A percentile compares a stretch with the other conserved stretches of the same genome.
Evolutionary conservation across 2,797 vertebrate species (phyloP).

Genomic region (Melanotaenia trifasciata): DNA sequence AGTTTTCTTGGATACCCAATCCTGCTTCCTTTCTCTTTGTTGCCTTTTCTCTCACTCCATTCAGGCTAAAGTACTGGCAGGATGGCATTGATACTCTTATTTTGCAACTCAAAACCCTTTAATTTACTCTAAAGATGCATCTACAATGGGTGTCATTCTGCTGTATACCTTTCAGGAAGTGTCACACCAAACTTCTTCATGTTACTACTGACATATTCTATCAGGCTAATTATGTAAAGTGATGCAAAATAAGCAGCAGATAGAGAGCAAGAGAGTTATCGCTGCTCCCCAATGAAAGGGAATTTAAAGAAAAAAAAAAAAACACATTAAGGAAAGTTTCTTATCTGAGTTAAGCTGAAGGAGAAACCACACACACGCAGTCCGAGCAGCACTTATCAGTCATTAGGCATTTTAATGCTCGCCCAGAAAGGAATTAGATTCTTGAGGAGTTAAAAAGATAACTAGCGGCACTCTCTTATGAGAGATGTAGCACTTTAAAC

Average conservation of each 20-base stretch:
- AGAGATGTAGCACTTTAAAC: constrained; percentile 45
- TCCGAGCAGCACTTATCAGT: constrained; percentile 75
- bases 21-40: constrained; percentile 57
- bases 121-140: constrained; percentile 66
- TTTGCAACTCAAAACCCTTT: constrained; percentile 68
- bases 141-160: constrained; percentile 53
- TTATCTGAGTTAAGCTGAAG: constrained; percentile 72
- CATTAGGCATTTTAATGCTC: constrained; percentile 79
- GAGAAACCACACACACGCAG: constrained; percentile 74
- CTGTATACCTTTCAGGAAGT: constrained; percentile 40
- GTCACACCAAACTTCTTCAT: constrained; percentile 32
- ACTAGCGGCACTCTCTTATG: constrained; percentile 56
- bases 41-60: constrained; percentile 38
- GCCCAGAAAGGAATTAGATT: constrained; percentile 78
- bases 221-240: constrained; percentile 67
- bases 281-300: constrained; percentile 30
- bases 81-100: constrained; percentile 68
- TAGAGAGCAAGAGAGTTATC: constrained; percentile 58
- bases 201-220: constrained; percentile 63
- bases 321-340: constrained; percentile 61
- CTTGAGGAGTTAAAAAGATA: constrained; percentile 71
- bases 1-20: constrained; percentile 75
- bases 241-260: constrained; percentile 61
- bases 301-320: constrained; percentile 4
- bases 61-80: constrained; percentile 63